Evolutionary conservation across 92 coral and sea anemone species (phyloP).

Genomic region (Zoanthus solanderi): DNA sequence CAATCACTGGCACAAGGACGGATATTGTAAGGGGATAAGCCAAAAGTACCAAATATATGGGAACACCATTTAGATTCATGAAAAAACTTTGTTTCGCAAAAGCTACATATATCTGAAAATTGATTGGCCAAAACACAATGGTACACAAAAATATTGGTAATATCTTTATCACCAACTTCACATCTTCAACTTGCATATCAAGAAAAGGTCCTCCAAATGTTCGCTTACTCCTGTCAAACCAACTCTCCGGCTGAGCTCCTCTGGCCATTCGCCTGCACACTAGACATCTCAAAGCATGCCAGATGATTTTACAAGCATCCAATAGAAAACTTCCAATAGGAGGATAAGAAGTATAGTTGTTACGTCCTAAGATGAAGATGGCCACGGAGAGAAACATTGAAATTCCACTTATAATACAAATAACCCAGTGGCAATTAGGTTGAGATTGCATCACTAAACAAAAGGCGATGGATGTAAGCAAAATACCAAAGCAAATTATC

Average conservation of each 20-base stretch:
- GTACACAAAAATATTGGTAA: slow-evolving; percentile 78
- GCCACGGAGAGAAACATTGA: no score
- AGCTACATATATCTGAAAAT: no score
- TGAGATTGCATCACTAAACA: no score
- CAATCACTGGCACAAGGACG: neutral
- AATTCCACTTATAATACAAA: no score
- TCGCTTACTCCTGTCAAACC: slow-evolving; percentile 87
- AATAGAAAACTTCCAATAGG: slow-evolving; percentile 82
- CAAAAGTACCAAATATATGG: neutral
- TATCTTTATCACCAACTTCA: slow-evolving; percentile 72
- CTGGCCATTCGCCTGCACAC: neutral
- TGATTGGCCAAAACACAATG: slow-evolving; percentile 67
- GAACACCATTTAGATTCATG: neutral
- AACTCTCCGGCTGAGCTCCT: slow-evolving; percentile 45
- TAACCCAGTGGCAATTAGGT: no score
- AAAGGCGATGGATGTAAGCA: no score
- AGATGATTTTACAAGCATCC: slow-evolving; percentile 66
- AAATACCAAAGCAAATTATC: no score
- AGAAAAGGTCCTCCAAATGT: slow-evolving; percentile 74
- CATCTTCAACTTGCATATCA: slow-evolving; percentile 84
- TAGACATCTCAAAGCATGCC: slow-evolving; percentile 56
- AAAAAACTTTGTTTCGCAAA: neutral
- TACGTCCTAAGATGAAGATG: slow-evolving; percentile 54
- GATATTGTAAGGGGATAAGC: neutral
- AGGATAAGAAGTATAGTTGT: slow-evolving; percentile 64